These are phyloP conservation scores for Melanerpes formicivorus DNA, from an alignment of 2,113 vertebrate species.

Conservation along the genomic window DNA sequence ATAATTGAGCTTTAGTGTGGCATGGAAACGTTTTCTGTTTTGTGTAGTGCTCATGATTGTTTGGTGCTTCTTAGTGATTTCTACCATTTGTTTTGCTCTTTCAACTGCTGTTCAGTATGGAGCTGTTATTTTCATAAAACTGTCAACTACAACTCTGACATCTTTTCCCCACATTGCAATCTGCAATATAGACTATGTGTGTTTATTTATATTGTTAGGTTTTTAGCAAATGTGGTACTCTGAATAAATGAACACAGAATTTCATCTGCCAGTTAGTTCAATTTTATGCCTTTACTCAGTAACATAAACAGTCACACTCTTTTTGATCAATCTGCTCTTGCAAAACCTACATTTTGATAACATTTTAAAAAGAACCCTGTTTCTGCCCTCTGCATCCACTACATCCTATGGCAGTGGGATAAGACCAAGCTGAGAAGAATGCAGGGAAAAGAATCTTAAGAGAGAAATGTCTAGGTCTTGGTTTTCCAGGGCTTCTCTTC, in stretches of 20 bases:
- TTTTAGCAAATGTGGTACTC: not conserved
- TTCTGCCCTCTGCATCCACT: not conserved
- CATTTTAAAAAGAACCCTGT: not conserved
- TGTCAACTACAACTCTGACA: not conserved
- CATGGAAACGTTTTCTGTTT: not conserved
- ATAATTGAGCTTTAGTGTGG: not conserved
- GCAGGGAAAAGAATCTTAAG: not conserved
- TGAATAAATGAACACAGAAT: not conserved
- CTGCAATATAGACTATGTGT: not conserved
- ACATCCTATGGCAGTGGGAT: not conserved
- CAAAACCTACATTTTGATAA: not conserved
- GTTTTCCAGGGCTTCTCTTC: not conserved
- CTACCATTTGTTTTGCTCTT: conserved; percentile 20
- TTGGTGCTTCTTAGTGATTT: not conserved
- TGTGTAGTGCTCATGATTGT: not conserved
- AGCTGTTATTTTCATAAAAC: conserved; percentile 20
- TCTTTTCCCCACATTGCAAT: not conserved
- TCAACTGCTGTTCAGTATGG: not conserved
- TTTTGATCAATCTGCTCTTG: conserved; percentile 8
- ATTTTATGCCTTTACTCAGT: not conserved
- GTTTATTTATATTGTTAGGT: not conserved
- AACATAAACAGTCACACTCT: not conserved
- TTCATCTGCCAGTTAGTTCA: not conserved
- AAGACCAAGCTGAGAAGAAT: not conserved
- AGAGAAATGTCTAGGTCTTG: not conserved